Percentiles rank a stretch among this genome's conserved stretches.
phyloP scores from a whole-genome alignment of 2,797 vertebrate species.

The Champsocephalus esox region DNA sequence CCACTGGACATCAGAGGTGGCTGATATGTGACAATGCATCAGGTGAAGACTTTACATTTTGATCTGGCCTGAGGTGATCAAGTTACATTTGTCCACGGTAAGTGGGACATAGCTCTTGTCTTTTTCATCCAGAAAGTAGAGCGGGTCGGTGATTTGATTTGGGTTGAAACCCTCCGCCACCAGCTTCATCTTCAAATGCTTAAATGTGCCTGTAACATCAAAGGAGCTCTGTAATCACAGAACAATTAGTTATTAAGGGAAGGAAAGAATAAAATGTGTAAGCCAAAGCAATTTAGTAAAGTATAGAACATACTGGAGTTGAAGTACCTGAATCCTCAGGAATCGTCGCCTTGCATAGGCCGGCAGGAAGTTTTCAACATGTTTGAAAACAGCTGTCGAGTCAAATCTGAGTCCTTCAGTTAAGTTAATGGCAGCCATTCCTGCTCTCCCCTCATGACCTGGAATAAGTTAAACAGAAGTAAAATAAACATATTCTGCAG shows the following conservation, averaged over 20 bases:
- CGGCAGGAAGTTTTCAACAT: constrained; percentile 82
- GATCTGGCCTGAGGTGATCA: constrained; percentile 70
- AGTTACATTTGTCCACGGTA: constrained; percentile 81
- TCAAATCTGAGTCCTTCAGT: constrained; percentile 82
- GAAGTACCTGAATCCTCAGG: constrained; percentile 87
- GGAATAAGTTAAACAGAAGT: background rate
- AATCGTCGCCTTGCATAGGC: constrained; percentile 87
- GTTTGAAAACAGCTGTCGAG: constrained; percentile 73
- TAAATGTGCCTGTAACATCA: constrained; percentile 87
- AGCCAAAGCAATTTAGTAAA: too few species aligned
- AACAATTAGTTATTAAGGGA: rapidly evolving
- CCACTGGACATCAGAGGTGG: background rate
- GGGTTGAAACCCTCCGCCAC: constrained; percentile 86
- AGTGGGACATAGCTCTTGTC: constrained; percentile 80
- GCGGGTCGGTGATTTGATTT: constrained; percentile 71
- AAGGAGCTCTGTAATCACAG: constrained; percentile 73
- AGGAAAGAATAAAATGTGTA: too few species aligned
- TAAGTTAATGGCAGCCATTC: constrained; percentile 87
- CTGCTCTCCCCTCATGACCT: constrained; percentile 89
- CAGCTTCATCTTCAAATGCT: constrained; percentile 85
- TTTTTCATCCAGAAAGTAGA: constrained; percentile 87
- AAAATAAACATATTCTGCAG: background rate
- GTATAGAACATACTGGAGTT: background rate
- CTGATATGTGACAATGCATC: background rate
- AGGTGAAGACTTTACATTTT: constrained; percentile 76